Conservation (phyloP, 1,140 invertebrate genomes). For the Heliconius congener region DNA sequence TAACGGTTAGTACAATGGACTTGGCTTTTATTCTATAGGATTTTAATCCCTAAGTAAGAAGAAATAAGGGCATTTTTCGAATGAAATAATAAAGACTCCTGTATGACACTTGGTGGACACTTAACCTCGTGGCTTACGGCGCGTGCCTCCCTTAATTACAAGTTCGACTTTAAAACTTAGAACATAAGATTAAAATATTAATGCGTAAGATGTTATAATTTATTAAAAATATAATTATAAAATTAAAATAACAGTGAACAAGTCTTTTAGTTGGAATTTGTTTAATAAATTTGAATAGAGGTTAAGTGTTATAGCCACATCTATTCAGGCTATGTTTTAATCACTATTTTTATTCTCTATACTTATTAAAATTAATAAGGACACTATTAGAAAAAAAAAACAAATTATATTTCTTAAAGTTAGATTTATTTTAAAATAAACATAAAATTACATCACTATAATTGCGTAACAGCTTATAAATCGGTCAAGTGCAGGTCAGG, state of each 20-base stretch:
- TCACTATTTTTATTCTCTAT: no score
- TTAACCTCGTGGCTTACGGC: constrained; percentile 42
- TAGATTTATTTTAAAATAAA: no score
- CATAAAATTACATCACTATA: no score
- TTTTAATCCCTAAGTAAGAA: not conserved
- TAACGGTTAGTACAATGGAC: constrained; percentile 38
- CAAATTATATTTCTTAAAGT: no score
- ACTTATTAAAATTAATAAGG: no score
- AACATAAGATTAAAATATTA: constrained; percentile 20
- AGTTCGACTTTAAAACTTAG: constrained; percentile 22
- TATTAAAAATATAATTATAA: not conserved
- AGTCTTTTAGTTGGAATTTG: not conserved
- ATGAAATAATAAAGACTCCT: constrained; percentile 20
- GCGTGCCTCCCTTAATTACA: constrained; percentile 39
- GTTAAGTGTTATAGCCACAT: not conserved
- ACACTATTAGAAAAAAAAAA: no score
- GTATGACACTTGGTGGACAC: constrained; percentile 38
- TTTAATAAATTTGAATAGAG: not conserved
- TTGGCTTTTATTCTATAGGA: constrained; percentile 12
- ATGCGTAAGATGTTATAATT: not conserved
- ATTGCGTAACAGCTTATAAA: no score
- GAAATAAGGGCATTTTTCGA: constrained; percentile 19
- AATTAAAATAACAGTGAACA: not conserved
- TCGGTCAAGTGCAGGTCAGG: no score
- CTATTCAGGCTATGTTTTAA: no score